These are phyloP conservation scores for Lamellibrachia satsuma DNA, from an alignment of 2,888 invertebrate genomes.

Conservation along the genomic window DNA sequence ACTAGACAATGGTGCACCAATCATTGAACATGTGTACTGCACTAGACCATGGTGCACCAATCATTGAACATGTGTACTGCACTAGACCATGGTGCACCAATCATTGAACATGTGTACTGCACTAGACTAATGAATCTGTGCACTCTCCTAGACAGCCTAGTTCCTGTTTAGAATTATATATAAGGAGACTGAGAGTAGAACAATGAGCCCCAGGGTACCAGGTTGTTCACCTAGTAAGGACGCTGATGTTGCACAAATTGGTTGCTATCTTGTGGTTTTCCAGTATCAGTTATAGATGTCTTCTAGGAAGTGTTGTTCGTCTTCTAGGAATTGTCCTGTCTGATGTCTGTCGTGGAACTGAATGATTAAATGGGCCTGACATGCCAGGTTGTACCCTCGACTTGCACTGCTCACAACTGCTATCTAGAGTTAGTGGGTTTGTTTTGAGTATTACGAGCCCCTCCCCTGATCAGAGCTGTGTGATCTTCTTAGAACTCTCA, in stretches of 20 bases:
- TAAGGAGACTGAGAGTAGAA: neutral
- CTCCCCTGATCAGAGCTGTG: neutral
- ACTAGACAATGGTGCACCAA: no score
- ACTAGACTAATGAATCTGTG: neutral
- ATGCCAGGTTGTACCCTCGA: neutral
- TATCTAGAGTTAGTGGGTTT: neutral
- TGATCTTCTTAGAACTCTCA: slow-evolving; percentile 5
- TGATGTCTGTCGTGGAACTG: neutral
- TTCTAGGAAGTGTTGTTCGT: neutral
- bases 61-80: no score
- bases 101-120: no score
- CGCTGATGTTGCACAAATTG: neutral
- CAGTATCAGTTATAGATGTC: slow-evolving; percentile 17
- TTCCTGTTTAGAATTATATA: neutral
- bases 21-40: no score
- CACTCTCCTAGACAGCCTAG: neutral
- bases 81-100: no score
- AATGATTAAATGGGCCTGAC: neutral
- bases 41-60: no score
- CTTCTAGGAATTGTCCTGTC: slow-evolving; percentile 17
- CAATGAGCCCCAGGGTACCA: neutral
- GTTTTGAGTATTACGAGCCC: neutral
- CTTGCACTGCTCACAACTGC: neutral
- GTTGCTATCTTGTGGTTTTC: neutral
- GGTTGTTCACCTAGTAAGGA: neutral